Base-by-base conservation (phyloP, 2,888 invertebrate species). In the Oligia fasciuncula region DNA sequence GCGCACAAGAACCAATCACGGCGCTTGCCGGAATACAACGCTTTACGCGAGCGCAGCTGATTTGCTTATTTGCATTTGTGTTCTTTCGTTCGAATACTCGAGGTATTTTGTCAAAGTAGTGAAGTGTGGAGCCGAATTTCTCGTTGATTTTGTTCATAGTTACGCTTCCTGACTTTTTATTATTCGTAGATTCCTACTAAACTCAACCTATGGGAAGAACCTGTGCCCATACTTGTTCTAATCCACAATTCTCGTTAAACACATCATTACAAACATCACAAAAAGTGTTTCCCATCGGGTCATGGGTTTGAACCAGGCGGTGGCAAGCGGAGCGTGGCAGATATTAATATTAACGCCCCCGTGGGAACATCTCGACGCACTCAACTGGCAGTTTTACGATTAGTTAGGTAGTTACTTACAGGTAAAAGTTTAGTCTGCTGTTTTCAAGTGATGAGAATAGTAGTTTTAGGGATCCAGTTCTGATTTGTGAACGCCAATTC, bases 271-370 rank as follows among this genome's bases (percentile, higher is more conserved):
- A 6, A 67, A 35, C 49, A 69, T n/a, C 23, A 43, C 75, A 86
- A 85, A 85, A 87, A 86, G 49, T 40, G 62, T 68, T 88, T 89
- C 88, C 80, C 88, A 89, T 65, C 73, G 76, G 80, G 77, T 81
- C 85, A 77, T 71, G 78, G 81, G 87, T 78, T 84, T 76, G 76
- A 68, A 62, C 60, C 40, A 19, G 46, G 46, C 72, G 76, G 90
- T 82, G 84, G 85, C 88, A 85, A 88, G 91, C 92, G 89, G 81
- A 91, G 87, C 92, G 91, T 80, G 77, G 80, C 76, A 68, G 81
- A 84, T 90, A 89, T 89, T 89, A 90, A 89, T 89, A 90, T 90
- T 76, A 87, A 89, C 81, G 81, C 72, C 57, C 78, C 79, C 90
- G 91, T 91, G 90, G 89, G 91, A 90, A 92, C 69, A 40, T 66